Conservation (phyloP, 1,140 invertebrate genomes). For the Calliopsis andreniformis region DNA sequence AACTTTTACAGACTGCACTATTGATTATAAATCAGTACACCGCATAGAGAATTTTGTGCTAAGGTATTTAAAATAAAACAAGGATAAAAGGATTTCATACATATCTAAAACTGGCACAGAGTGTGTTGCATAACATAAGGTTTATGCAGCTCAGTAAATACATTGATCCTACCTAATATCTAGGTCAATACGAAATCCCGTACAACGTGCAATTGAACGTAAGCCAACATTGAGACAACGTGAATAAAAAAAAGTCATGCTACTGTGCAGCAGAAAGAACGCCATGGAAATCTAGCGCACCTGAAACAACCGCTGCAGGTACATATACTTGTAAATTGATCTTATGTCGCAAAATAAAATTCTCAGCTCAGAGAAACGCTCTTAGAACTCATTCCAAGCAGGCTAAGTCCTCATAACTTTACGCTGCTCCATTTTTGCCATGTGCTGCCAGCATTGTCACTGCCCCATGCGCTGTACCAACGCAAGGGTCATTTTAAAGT, state of each 20-base stretch:
- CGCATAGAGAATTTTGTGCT: too few relatives aligned
- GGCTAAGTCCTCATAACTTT: too few relatives aligned
- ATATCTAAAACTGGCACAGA: neutral
- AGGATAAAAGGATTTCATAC: neutral
- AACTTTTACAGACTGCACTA: too few relatives aligned
- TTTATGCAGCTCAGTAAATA: conserved; percentile 32
- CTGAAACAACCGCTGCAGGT: neutral
- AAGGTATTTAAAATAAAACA: neutral
- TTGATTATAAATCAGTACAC: too few relatives aligned
- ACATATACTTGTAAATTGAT: neutral
- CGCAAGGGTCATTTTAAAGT: too few relatives aligned
- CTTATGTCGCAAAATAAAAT: neutral
- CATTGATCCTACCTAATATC: conserved; percentile 44
- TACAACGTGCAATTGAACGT: conserved; percentile 45
- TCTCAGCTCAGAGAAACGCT: too few relatives aligned
- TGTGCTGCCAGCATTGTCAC: too few relatives aligned
- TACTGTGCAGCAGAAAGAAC: too few relatives aligned
- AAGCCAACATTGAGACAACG: conserved; percentile 25
- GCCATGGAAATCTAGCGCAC: neutral
- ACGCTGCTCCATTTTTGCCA: too few relatives aligned
- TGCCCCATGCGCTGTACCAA: too few relatives aligned
- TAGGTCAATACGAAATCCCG: conserved; percentile 46
- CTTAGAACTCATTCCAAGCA: too few relatives aligned
- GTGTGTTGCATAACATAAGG: conserved; percentile 17
- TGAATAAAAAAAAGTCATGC: conserved; percentile 17